A percentile compares a stretch with the other conserved stretches of the same genome.
These are phyloP conservation scores for Fragum whitleyi DNA, from an alignment of 2,888 invertebrate species.

Conservation along the genomic window DNA sequence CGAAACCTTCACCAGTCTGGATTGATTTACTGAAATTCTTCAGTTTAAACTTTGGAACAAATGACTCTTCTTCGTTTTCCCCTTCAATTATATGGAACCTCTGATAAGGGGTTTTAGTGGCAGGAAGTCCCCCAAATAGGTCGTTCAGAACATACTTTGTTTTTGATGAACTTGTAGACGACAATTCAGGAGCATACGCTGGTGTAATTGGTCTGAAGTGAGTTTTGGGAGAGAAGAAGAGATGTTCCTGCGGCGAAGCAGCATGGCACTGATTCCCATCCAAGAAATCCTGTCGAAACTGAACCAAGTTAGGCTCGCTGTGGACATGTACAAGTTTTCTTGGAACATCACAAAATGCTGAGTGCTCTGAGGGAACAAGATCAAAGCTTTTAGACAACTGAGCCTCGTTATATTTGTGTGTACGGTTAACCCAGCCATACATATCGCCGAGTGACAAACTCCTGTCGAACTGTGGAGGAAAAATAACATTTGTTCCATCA, in stretches of 20 bases:
- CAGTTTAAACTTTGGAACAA: slow-evolving; percentile 90
- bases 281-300: slow-evolving; percentile 53
- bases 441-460: slow-evolving; percentile 70
- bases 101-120: slow-evolving; percentile 72
- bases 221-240: slow-evolving; percentile 91
- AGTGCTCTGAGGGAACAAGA: slow-evolving; percentile 77
- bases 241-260: slow-evolving; percentile 87
- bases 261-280: slow-evolving; percentile 74
- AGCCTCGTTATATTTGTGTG: slow-evolving; percentile 43
- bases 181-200: slow-evolving; percentile 56
- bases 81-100: slow-evolving; percentile 59
- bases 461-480: slow-evolving; percentile 49
- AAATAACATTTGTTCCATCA: neutral
- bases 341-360: slow-evolving; percentile 79
- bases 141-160: slow-evolving; percentile 62
- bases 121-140: slow-evolving; percentile 74
- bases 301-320: slow-evolving; percentile 76
- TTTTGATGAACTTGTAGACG: slow-evolving; percentile 30
- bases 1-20: slow-evolving; percentile 85
- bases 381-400: slow-evolving; percentile 73
- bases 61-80: slow-evolving; percentile 78
- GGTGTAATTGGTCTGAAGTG: slow-evolving; percentile 92
- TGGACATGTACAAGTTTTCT: slow-evolving; percentile 73
- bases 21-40: slow-evolving; percentile 87
- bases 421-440: slow-evolving; percentile 47